phyloP scores from a whole-genome alignment of 2,113 vertebrate genomes.

The Eptesicus fuscus region DNA sequence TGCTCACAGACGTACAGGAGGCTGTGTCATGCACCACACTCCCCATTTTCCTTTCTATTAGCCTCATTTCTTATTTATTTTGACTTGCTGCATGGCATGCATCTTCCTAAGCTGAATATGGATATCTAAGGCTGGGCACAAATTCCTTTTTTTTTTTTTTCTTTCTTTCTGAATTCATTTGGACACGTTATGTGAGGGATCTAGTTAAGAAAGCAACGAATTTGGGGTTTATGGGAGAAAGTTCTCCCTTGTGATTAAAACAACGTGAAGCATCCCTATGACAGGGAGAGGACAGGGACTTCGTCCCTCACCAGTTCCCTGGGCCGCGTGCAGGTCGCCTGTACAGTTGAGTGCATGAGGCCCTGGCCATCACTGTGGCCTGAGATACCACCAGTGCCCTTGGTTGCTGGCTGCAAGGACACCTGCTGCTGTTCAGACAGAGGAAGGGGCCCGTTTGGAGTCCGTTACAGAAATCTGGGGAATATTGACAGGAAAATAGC shows the following conservation, averaged over 20 bases:
- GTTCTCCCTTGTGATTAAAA: background rate
- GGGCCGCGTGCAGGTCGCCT: accelerated
- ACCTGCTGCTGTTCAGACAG: background rate
- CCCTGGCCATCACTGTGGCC: accelerated
- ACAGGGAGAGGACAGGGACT: background rate
- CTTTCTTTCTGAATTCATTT: background rate
- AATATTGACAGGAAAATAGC: background rate
- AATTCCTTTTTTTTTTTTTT: background rate
- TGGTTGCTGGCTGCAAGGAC: background rate
- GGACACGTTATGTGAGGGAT: background rate
- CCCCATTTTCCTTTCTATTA: background rate
- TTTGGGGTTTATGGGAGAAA: background rate
- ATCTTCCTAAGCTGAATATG: background rate
- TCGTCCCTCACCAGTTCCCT: no score
- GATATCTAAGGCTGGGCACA: background rate
- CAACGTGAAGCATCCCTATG: background rate
- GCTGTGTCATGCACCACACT: accelerated
- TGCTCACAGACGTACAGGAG: background rate
- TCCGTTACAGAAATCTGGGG: background rate
- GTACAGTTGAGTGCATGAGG: accelerated
- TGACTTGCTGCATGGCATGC: background rate
- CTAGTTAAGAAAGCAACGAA: background rate
- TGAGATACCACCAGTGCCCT: background rate
- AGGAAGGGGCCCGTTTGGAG: no score
- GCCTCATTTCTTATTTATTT: background rate